These are phyloP conservation scores for Mesocricetus auratus DNA, from an alignment of 2,113 vertebrate genomes.

Conservation along the genomic window DNA sequence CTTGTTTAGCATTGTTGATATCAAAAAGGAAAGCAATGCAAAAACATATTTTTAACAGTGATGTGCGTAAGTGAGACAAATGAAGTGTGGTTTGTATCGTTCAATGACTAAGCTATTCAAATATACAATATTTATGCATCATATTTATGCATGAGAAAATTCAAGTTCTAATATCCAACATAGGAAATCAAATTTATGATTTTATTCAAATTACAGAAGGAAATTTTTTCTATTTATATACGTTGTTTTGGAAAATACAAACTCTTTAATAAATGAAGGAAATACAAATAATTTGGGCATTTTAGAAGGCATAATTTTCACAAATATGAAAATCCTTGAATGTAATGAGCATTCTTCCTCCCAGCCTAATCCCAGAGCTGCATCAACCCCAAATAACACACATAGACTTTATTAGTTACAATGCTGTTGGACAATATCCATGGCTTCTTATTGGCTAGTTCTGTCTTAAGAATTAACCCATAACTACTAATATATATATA, in stretches of 20 bases:
- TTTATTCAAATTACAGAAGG: neutral
- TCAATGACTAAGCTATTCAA: neutral
- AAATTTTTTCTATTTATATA: neutral
- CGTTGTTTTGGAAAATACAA: neutral
- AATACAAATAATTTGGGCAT: neutral
- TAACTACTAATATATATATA: no score
- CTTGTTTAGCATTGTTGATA: no score
- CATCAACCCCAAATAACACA: no score
- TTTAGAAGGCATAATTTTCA: neutral
- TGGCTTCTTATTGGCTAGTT: no score
- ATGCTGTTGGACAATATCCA: no score
- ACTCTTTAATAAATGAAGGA: neutral
- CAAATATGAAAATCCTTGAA: neutral
- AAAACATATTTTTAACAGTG: neutral
- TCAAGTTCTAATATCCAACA: neutral
- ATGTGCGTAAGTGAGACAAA: neutral
- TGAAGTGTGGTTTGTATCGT: neutral
- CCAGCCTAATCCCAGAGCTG: no score
- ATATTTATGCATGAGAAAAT: neutral
- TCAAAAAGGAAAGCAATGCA: neutral
- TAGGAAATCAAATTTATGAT: neutral
- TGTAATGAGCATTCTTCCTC: no score
- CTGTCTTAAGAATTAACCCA: no score
- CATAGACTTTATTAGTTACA: no score
- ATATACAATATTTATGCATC: neutral